phyloP scores from a whole-genome alignment of 2,113 vertebrate species.

The Campylorhamphus procurvoides region DNA sequence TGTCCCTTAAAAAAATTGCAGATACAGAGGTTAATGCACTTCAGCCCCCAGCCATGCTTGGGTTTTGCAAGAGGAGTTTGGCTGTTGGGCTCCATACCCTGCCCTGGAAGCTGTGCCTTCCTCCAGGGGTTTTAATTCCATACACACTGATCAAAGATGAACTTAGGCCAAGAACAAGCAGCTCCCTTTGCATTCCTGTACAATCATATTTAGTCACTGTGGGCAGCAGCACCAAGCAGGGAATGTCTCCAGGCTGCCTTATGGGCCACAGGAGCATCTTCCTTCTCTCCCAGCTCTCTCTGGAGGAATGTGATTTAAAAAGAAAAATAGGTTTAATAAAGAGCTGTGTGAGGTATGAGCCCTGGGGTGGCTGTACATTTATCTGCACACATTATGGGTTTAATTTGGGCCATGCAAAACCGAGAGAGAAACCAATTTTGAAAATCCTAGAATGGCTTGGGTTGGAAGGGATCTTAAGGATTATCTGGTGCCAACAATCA shows the following conservation, averaged over 20 bases:
- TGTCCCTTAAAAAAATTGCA: not conserved
- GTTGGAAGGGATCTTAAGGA: not conserved
- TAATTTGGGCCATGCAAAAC: constrained; percentile 27
- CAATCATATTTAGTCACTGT: not conserved
- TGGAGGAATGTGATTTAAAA: constrained; percentile 16
- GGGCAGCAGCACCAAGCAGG: not conserved
- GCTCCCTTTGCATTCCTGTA: not conserved
- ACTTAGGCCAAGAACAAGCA: not conserved
- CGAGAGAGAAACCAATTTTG: not conserved
- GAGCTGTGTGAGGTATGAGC: not conserved
- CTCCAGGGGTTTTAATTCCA: not conserved
- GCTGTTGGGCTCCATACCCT: not conserved
- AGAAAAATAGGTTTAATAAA: constrained; percentile 62
- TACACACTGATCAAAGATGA: not conserved
- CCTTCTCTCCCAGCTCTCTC: not conserved
- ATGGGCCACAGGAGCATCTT: not conserved
- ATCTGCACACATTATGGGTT: constrained; percentile 28
- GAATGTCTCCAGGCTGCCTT: not conserved
- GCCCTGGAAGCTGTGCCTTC: not conserved
- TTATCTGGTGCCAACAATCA: not conserved
- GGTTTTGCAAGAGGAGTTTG: not conserved
- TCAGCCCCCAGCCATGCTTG: not conserved
- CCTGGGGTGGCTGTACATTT: not conserved
- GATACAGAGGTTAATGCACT: not conserved
- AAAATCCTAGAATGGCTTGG: not conserved